A percentile compares a stretch with the other conserved stretches of the same genome.
Evolutionary conservation across 2,888 invertebrate species (phyloP).

Genomic region (Dasysyrphus albostriatus): DNA sequence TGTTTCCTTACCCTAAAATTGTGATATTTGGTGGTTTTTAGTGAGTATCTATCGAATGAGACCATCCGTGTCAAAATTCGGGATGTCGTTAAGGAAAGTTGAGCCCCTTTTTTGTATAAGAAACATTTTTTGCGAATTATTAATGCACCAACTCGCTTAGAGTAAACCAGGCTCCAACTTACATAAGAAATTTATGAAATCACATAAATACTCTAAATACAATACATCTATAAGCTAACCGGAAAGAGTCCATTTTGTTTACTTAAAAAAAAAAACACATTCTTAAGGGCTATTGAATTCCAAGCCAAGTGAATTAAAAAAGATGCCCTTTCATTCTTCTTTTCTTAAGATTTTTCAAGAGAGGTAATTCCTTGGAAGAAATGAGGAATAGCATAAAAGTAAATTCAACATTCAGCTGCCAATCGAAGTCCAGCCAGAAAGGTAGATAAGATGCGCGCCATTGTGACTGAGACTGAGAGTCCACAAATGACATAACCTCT

Average conservation of each 20-base stretch:
- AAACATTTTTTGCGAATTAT: not conserved
- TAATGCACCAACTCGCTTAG: not conserved
- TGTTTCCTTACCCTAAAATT: too few species aligned
- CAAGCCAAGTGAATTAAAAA: not conserved
- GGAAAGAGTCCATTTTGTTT: conserved; percentile 24
- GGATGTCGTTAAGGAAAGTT: too few species aligned
- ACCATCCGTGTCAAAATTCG: too few species aligned
- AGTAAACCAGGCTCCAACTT: not conserved
- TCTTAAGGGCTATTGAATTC: not conserved
- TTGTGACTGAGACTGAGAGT: conserved; percentile 37
- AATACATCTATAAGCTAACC: conserved; percentile 10
- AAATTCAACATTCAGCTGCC: conserved; percentile 38
- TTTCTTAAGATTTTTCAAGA: conserved; percentile 19
- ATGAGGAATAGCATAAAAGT: conserved; percentile 13
- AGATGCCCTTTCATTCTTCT: conserved; percentile 27
- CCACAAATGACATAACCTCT: conserved; percentile 22
- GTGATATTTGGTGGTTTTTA: too few species aligned
- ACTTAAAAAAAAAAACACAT: not conserved
- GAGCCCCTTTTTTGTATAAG: too few species aligned
- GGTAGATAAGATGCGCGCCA: conserved; percentile 60
- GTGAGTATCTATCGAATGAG: too few species aligned
- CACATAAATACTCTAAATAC: not conserved
- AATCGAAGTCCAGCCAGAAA: conserved; percentile 40
- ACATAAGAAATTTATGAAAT: not conserved
- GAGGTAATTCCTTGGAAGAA: conserved; percentile 32